These are phyloP conservation scores for Zoroaster sp. DNA, from an alignment of 53 echinoderm and acorn worm genomes.

Conservation along the genomic window DNA sequence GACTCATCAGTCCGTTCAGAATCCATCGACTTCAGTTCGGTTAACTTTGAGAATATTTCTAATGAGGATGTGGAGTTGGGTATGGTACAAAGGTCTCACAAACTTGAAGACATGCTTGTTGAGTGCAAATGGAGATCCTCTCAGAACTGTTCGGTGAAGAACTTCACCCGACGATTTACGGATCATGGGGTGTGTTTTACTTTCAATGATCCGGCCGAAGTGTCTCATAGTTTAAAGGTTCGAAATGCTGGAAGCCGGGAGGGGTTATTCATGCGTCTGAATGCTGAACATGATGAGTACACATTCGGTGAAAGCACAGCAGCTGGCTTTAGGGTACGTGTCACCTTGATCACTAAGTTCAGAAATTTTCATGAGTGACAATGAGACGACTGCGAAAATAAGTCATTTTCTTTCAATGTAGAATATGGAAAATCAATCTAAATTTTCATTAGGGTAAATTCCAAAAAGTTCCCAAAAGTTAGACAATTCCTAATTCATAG, in stretches of 20 bases:
- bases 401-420: too few species aligned
- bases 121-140: constrained; percentile 47
- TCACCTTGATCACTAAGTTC: too few species aligned
- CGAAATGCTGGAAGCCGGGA: constrained; percentile 45
- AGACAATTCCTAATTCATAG: too few species aligned
- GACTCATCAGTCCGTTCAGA: too few species aligned
- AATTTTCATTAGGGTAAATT: too few species aligned
- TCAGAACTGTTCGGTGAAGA: constrained; percentile 40
- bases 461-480: too few species aligned
- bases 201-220: constrained; percentile 18
- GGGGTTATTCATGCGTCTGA: constrained; percentile 40
- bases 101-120: constrained; percentile 41
- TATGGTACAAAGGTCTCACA: not conserved
- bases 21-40: not conserved
- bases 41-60: not conserved
- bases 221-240: not conserved
- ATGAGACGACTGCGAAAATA: too few species aligned
- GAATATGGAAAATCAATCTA: too few species aligned
- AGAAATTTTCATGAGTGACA: too few species aligned
- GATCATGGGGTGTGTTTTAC: constrained; percentile 68
- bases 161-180: too few species aligned
- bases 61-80: not conserved
- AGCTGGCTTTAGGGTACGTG: constrained; percentile 60
- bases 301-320: constrained; percentile 54
- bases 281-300: constrained; percentile 58